These are phyloP conservation scores for Elaphurus davidianus DNA, from an alignment of 2,113 vertebrate genomes.

Conservation along the genomic window DNA sequence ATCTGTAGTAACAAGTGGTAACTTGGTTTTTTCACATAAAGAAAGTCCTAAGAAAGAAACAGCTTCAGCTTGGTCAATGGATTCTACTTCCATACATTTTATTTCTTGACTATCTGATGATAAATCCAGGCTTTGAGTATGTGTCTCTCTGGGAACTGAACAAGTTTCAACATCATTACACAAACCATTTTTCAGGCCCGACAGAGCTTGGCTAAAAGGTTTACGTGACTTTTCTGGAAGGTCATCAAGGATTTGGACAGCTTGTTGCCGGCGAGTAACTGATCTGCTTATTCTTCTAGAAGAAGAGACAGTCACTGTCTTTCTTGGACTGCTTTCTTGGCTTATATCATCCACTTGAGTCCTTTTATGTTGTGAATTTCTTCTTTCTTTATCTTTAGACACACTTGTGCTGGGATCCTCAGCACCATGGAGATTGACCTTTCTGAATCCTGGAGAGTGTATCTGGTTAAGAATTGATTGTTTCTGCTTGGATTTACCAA, in stretches of 20 bases:
- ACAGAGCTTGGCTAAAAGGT: not conserved
- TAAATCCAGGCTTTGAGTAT: not conserved
- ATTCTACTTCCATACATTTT: not conserved
- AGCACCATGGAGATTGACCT: not conserved
- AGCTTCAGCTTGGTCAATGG: slow-evolving; percentile 30
- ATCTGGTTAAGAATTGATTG: not conserved
- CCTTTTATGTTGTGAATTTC: not conserved
- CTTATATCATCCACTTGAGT: not conserved
- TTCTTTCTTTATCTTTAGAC: slow-evolving; percentile 17
- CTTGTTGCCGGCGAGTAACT: not conserved
- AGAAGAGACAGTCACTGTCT: not conserved
- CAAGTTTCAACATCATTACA: not conserved
- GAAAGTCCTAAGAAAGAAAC: slow-evolving; percentile 20
- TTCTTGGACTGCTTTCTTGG: not conserved
- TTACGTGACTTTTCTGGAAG: slow-evolving; percentile 30
- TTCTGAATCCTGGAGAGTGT: not conserved
- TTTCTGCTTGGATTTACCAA: not conserved
- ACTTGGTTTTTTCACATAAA: slow-evolving; percentile 41
- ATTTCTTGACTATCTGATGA: slow-evolving; percentile 26
- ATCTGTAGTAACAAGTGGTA: slow-evolving; percentile 1
- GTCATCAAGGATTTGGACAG: not conserved
- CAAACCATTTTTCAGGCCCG: slow-evolving; percentile 15
- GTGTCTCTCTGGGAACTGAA: not conserved
- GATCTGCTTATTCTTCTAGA: not conserved
- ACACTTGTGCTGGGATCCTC: not conserved